Base-by-base conservation (phyloP, 2,888 invertebrate species). In the Steinernema scapterisci region DNA sequence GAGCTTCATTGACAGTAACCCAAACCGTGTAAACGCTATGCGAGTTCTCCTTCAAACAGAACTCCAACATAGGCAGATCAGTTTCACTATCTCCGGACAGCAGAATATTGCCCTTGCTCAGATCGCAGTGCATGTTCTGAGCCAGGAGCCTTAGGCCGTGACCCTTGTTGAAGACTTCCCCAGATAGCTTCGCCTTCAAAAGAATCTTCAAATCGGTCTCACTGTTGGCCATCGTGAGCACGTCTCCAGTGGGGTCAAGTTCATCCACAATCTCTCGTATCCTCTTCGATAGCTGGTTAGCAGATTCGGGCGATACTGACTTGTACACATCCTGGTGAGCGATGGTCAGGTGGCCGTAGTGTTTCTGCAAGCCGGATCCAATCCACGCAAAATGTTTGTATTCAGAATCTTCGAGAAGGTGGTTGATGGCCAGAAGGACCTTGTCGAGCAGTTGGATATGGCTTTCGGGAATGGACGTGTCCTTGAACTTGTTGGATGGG, bases 21-120 rank as follows among this genome's bases (percentile, higher is more conserved):
- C 86, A 87, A 19, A 87, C 86, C 6, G 87, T 87, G 76, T 80
- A 87, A 0, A 85, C 84, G 31, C 81, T 84, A 46, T 78, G 72
- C 0, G 78, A 72, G 76, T 87, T 85, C 44, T 76, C 74, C n/a
- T 77, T 71, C 73, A 87, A 77, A 72, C 87, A 87, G 51, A 81
- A 83, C 70, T 82, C 79, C 21, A 87, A 75, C 87, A 87, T 87
- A 0, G 87, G 87, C 21, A 87, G 78, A 77, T 87, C 87, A 1
- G 87, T 85, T 0, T 79, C 77, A 1, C 85, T 85, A 76, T 87
- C 87, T 45, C 87, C 87, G 73, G 87, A 87, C 3, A 87, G 84
- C 44, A 87, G 77, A 56, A 87, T 84, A 23, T 84, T 85, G 54
- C 87, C 87, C 52, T 83, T 82, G 78, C 76, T 75, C 27, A 87